A percentile compares a stretch with the other conserved stretches of the same genome.
These are phyloP conservation scores for Toxotes jaculatrix DNA, from an alignment of 2,113 vertebrate species.

Conservation along the genomic window DNA sequence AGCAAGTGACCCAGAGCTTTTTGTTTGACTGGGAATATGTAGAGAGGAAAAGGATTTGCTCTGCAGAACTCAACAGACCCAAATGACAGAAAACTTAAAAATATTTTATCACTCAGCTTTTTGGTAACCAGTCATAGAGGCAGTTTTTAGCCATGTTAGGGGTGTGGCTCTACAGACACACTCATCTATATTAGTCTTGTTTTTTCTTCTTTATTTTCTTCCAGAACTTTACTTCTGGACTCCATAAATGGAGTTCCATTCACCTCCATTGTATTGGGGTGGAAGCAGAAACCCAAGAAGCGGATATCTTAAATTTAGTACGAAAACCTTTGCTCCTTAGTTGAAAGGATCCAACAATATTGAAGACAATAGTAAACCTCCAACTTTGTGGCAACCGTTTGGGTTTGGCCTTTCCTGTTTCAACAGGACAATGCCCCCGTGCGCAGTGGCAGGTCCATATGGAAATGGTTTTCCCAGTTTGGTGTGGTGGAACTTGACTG, in stretches of 20 bases:
- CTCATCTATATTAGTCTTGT: not conserved
- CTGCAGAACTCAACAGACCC: not conserved
- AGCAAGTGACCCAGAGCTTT: not conserved
- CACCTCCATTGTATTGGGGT: not conserved
- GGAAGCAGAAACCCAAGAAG: not conserved
- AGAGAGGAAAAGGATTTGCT: not conserved
- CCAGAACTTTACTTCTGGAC: not conserved
- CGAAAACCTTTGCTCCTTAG: not conserved
- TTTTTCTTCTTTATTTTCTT: not conserved
- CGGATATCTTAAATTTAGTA: not conserved
- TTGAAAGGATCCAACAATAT: not conserved
- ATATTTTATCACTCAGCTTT: too few relatives aligned
- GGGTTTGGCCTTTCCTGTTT: not conserved
- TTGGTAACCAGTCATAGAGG: too few relatives aligned
- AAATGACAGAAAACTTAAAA: not conserved
- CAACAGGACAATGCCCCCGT: not conserved
- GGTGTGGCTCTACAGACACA: too few relatives aligned
- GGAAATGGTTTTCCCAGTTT: not conserved
- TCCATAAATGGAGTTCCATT: not conserved
- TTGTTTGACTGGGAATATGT: not conserved
- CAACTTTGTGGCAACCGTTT: not conserved
- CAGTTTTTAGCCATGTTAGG: too few relatives aligned
- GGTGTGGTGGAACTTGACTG: not conserved
- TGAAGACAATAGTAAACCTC: not conserved
- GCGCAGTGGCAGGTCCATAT: not conserved